Conservation (phyloP, 1,140 invertebrate species). For the Nylanderia fulva region DNA sequence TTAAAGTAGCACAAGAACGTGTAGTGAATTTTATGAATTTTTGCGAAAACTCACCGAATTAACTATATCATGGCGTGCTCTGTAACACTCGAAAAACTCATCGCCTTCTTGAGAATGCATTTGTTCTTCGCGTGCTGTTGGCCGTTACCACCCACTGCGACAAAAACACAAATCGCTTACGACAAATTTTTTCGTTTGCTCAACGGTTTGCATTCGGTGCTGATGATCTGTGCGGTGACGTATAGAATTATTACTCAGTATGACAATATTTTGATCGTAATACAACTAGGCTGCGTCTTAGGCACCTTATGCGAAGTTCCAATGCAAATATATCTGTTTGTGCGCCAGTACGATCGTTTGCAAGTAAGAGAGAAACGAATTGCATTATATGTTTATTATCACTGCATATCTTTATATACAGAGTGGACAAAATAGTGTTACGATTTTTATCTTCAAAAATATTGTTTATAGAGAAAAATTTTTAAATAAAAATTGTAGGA, state of each 20-base stretch:
- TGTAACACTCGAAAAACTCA: slow-evolving; percentile 18
- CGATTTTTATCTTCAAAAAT: too few species aligned
- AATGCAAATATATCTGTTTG: not conserved
- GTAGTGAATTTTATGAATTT: not conserved
- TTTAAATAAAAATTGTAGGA: too few species aligned
- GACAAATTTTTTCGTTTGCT: slow-evolving; percentile 39
- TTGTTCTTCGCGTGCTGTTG: slow-evolving; percentile 48
- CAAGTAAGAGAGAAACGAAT: not conserved
- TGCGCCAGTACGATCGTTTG: not conserved
- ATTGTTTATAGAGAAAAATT: too few species aligned
- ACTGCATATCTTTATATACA: too few species aligned
- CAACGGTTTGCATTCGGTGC: not conserved
- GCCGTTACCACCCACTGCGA: slow-evolving; percentile 36
- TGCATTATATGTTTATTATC: too few species aligned
- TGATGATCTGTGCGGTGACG: slow-evolving; percentile 31
- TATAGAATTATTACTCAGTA: slow-evolving; percentile 27
- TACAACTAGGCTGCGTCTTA: slow-evolving; percentile 17
- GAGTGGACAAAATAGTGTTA: too few species aligned
- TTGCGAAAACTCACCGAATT: not conserved
- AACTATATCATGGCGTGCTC: not conserved
- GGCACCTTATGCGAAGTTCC: not conserved
- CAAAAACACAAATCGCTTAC: not conserved
- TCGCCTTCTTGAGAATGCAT: slow-evolving; percentile 47
- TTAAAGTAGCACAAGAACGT: not conserved
- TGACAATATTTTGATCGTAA: slow-evolving; percentile 9